These are phyloP conservation scores for Burhinus oedicnemus DNA, from an alignment of 2,113 vertebrate species.

Conservation along the genomic window DNA sequence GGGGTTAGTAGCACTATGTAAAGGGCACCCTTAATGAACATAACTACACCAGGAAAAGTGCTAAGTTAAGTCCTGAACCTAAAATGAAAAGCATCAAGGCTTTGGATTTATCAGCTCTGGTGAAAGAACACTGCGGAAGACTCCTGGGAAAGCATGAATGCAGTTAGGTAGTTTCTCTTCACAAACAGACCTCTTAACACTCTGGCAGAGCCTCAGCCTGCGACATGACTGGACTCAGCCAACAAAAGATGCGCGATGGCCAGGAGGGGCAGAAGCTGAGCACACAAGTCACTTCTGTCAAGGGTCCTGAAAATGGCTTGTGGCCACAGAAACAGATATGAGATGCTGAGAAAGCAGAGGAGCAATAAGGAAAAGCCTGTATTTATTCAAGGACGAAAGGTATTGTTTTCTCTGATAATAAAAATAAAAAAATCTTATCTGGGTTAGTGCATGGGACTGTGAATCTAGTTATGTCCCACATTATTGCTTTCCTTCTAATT, in stretches of 20 bases:
- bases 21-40: background rate
- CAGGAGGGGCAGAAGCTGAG: background rate
- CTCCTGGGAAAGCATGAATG: background rate
- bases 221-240: rapidly evolving
- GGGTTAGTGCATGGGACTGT: background rate
- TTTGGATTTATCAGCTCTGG: background rate
- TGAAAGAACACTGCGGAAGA: background rate
- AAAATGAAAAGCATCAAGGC: background rate
- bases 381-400: background rate
- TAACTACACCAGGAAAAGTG: background rate
- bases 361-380: background rate
- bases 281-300: background rate
- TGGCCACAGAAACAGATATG: background rate
- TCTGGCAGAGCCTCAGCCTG: background rate
- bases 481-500: background rate
- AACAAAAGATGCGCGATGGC: background rate
- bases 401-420: background rate
- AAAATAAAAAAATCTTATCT: background rate
- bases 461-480: background rate
- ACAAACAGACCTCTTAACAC: background rate
- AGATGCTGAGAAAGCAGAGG: background rate
- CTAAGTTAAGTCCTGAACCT: background rate
- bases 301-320: background rate
- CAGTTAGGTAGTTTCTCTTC: background rate
- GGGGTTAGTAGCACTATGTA: background rate